These are phyloP conservation scores for Caenorhabditis sp. DNA, from an alignment of 2,888 invertebrate genomes.

Conservation along the genomic window DNA sequence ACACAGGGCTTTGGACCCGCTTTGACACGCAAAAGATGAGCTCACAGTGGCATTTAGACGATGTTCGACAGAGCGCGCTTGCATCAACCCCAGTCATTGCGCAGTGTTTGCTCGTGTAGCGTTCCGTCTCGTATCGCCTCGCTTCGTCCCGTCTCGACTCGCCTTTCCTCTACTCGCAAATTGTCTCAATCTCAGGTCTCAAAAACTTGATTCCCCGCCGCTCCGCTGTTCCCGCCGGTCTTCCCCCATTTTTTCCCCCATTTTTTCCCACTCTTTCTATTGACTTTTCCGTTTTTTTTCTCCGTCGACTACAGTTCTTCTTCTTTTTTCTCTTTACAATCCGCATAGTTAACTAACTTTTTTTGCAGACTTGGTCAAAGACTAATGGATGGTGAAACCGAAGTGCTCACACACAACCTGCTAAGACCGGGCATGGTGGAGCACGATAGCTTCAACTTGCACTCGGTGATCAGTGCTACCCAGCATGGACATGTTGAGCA, in stretches of 20 bases:
- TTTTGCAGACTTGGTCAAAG: slow-evolving; percentile 49
- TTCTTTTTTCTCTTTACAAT: background rate
- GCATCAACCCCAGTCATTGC: slow-evolving; percentile 8
- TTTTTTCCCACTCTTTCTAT: slow-evolving; percentile 8
- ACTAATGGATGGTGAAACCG: slow-evolving; percentile 48
- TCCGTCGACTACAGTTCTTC: background rate
- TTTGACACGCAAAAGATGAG: too few species aligned
- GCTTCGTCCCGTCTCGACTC: background rate
- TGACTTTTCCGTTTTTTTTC: slow-evolving; percentile 3
- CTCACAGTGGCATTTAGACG: background rate
- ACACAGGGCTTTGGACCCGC: background rate
- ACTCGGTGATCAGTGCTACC: slow-evolving; percentile 64
- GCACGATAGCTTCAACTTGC: slow-evolving; percentile 34
- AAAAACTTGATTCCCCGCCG: slow-evolving; percentile 58
- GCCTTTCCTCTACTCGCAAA: slow-evolving; percentile 26
- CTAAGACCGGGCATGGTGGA: slow-evolving; percentile 27
- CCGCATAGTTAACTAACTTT: too few species aligned
- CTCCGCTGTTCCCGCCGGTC: slow-evolving; percentile 5
- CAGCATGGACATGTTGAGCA: slow-evolving; percentile 66
- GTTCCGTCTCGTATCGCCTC: slow-evolving; percentile 1
- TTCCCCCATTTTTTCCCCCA: slow-evolving; percentile 4
- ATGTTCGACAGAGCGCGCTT: slow-evolving; percentile 41
- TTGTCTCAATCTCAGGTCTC: slow-evolving; percentile 8
- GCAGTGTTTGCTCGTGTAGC: slow-evolving; percentile 37
- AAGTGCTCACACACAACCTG: slow-evolving; percentile 49